Conservation (phyloP, 23 tunicate species). For the Ascidia mentula region DNA sequence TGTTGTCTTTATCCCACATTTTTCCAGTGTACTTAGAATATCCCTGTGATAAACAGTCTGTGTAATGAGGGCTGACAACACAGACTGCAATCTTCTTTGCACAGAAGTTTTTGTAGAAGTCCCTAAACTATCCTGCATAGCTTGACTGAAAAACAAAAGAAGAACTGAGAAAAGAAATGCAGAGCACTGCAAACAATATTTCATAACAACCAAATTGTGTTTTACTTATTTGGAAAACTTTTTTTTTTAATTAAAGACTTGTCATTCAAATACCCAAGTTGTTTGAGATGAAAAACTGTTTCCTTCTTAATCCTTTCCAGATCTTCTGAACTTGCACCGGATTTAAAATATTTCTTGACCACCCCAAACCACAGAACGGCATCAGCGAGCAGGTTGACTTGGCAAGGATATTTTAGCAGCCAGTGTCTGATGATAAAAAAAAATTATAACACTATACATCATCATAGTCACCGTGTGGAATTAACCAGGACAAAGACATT, state of each 20-base stretch:
- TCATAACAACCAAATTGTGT: too few relatives aligned
- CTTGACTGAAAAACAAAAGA: slow-evolving; percentile 13
- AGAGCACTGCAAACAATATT: too few relatives aligned
- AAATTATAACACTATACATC: not conserved
- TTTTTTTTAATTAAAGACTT: not conserved
- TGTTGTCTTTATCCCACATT: slow-evolving; percentile 2
- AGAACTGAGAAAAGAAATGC: too few relatives aligned
- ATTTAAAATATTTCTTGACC: slow-evolving; percentile 18
- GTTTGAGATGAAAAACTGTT: slow-evolving; percentile 26
- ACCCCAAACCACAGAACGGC: slow-evolving; percentile 46
- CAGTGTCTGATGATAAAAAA: slow-evolving; percentile 75
- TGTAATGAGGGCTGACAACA: slow-evolving; percentile 49
- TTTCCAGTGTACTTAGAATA: slow-evolving; percentile 33
- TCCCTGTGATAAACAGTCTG: slow-evolving; percentile 69
- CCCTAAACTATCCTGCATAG: slow-evolving; percentile 26
- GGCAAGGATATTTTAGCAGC: slow-evolving; percentile 66
- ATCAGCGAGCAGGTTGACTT: slow-evolving; percentile 53
- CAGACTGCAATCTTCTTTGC: slow-evolving; percentile 35
- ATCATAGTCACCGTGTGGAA: too few relatives aligned
- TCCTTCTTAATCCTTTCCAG: slow-evolving; percentile 31
- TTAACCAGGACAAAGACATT: too few relatives aligned
- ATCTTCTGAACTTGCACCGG: slow-evolving; percentile 16
- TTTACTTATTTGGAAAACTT: too few relatives aligned
- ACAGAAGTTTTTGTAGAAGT: not conserved
- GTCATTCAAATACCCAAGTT: slow-evolving; percentile 25